phyloP scores from a whole-genome alignment of 2,113 vertebrate species.

The Paramormyrops kingsleyae region DNA sequence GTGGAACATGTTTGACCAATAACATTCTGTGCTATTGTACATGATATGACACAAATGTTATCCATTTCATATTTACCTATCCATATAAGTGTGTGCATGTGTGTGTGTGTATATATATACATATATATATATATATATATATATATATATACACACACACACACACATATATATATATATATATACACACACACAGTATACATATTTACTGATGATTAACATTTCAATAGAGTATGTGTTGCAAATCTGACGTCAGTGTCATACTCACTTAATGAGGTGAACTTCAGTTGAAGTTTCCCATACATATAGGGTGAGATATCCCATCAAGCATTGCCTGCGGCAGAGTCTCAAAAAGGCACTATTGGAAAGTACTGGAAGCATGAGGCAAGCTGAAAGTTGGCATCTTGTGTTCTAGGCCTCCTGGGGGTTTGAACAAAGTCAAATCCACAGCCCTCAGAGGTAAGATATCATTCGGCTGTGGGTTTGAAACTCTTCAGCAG shows the following conservation, averaged over 20 bases:
- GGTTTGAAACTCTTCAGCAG: background rate
- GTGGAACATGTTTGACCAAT: background rate
- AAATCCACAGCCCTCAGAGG: conserved; percentile 1
- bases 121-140: background rate
- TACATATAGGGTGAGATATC: background rate
- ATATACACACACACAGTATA: too few species aligned
- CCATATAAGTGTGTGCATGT: background rate
- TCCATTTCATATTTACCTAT: background rate
- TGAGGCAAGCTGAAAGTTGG: background rate
- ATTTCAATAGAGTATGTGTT: background rate
- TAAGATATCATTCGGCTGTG: background rate
- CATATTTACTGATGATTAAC: background rate
- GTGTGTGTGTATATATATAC: background rate
- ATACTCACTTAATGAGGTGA: background rate
- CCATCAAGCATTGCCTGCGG: conserved; percentile 11
- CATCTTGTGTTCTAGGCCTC: conserved; percentile 1
- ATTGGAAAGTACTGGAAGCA: conserved; percentile 6
- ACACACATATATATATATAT: too few species aligned
- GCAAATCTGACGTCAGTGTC: background rate
- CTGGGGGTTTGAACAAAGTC: conserved; percentile 6
- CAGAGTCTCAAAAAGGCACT: background rate
- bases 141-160: too few species aligned
- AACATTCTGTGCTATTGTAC: background rate
- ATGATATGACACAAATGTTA: background rate
- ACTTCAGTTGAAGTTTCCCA: background rate